Percentiles rank a stretch among this genome's conserved stretches.
phyloP scores from a whole-genome alignment of 2,797 vertebrate species.

The Eupleurogrammus muticus region DNA sequence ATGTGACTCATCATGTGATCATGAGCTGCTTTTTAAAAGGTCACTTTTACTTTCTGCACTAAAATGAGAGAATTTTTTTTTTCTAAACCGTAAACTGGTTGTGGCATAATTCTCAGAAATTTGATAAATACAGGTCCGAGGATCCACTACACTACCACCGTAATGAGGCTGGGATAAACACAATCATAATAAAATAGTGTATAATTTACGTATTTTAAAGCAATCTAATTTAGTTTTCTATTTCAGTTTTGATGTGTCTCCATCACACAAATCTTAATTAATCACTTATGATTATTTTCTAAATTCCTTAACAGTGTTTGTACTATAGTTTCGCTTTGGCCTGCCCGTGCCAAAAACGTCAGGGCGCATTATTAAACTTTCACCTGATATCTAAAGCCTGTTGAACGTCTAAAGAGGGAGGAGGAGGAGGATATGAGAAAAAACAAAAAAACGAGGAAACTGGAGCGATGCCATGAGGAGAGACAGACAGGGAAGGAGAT shows the following conservation, averaged over 20 bases:
- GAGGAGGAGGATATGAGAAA: constrained; percentile 23
- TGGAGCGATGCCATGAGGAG: constrained; percentile 45
- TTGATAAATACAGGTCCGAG: constrained; percentile 26
- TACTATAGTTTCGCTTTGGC: constrained; percentile 26
- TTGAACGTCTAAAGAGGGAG: constrained; percentile 14
- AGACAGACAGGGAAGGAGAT: constrained; percentile 62
- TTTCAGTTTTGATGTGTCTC: constrained; percentile 4
- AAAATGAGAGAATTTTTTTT: neutral
- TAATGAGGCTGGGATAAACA: constrained; percentile 1
- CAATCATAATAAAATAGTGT: neutral
- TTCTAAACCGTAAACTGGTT: neutral
- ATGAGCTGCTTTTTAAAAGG: neutral
- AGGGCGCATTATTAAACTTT: constrained; percentile 14
- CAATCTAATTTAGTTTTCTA: constrained; percentile 18
- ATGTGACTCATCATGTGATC: neutral
- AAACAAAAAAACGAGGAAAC: constrained; percentile 36
- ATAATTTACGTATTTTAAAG: constrained; percentile 1
- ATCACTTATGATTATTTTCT: constrained; percentile 24
- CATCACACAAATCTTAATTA: constrained; percentile 2
- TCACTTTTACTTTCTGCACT: neutral
- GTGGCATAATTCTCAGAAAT: neutral
- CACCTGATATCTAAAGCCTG: constrained; percentile 36
- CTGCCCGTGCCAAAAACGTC: constrained; percentile 22
- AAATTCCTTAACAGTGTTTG: constrained; percentile 31
- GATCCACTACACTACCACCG: neutral